Evolutionary conservation across 37 sponge, comb jelly and placozoan genomes (phyloP).

Genomic region (Eunapius fragilis): DNA sequence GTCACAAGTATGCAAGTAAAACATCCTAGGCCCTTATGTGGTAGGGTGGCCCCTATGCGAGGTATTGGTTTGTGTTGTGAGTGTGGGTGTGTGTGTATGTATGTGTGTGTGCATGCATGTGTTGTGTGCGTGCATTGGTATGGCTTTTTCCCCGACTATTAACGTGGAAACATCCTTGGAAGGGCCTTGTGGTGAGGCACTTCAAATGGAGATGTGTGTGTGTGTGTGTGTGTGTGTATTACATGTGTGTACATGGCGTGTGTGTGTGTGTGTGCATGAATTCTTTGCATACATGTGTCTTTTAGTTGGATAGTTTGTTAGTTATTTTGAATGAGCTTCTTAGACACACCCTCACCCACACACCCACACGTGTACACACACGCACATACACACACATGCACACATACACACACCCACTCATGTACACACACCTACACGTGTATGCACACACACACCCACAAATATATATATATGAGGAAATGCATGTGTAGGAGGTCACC

Average conservation of each 20-base stretch:
- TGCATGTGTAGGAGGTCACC: too few species aligned
- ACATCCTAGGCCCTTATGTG: not conserved
- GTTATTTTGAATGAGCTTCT: too few species aligned
- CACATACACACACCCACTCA: slow-evolving; percentile 37
- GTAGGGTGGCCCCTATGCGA: not conserved
- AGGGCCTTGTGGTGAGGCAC: too few species aligned
- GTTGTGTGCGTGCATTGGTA: slow-evolving; percentile 13
- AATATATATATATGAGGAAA: not conserved
- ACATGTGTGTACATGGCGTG: not conserved
- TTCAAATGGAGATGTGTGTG: too few species aligned
- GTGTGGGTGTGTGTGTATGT: slow-evolving; percentile 35
- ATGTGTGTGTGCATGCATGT: slow-evolving; percentile 26
- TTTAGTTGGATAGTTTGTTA: too few species aligned
- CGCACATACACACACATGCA: slow-evolving; percentile 18
- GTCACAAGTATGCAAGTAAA: slow-evolving; percentile 18
- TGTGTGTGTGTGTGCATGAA: not conserved
- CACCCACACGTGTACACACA: not conserved
- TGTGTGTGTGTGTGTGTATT: slow-evolving; percentile 16
- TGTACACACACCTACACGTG: slow-evolving; percentile 23
- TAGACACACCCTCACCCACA: too few species aligned
- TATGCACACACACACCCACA: slow-evolving; percentile 34
- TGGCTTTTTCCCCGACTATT: too few species aligned
- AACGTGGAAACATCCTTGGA: too few species aligned
- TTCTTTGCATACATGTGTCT: too few species aligned
- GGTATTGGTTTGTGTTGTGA: slow-evolving; percentile 20